A percentile compares a stretch with the other conserved stretches of the same genome.
These are phyloP conservation scores for Myrmecobius fasciatus DNA, from an alignment of 2,113 vertebrate species.

Conservation along the genomic window DNA sequence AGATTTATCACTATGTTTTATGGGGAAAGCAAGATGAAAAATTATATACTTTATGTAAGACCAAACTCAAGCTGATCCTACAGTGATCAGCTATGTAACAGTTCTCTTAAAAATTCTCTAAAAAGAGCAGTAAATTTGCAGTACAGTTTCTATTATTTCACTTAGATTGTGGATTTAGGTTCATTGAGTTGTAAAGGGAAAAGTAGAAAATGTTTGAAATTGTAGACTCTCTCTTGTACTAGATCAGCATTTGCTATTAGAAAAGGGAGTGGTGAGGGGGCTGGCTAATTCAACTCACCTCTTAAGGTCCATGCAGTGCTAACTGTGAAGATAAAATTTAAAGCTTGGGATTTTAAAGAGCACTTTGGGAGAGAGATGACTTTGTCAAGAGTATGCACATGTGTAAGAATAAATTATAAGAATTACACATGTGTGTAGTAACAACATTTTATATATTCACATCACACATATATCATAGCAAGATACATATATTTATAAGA, in stretches of 20 bases:
- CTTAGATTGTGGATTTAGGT: background rate
- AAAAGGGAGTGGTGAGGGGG: background rate
- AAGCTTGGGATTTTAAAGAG: background rate
- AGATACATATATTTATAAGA: background rate
- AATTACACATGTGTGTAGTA: too few species aligned
- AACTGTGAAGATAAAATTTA: background rate
- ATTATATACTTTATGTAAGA: background rate
- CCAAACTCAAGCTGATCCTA: background rate
- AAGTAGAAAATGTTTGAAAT: background rate
- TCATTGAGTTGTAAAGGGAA: background rate
- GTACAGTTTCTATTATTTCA: background rate
- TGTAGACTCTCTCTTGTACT: background rate
- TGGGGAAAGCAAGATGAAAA: background rate
- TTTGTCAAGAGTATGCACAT: background rate
- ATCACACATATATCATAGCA: too few species aligned
- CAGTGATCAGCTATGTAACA: background rate
- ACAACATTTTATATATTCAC: too few species aligned
- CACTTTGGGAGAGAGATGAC: background rate
- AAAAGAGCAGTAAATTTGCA: background rate
- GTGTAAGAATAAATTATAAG: too few species aligned
- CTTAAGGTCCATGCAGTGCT: fast-evolving
- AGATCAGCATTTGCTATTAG: background rate
- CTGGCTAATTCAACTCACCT: background rate
- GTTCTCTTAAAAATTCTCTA: background rate
- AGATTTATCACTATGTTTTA: background rate